Percentiles rank a stretch among this genome's conserved stretches.
These are phyloP conservation scores for Eristalis pertinax DNA, from an alignment of 2,888 invertebrate species.

Conservation along the genomic window DNA sequence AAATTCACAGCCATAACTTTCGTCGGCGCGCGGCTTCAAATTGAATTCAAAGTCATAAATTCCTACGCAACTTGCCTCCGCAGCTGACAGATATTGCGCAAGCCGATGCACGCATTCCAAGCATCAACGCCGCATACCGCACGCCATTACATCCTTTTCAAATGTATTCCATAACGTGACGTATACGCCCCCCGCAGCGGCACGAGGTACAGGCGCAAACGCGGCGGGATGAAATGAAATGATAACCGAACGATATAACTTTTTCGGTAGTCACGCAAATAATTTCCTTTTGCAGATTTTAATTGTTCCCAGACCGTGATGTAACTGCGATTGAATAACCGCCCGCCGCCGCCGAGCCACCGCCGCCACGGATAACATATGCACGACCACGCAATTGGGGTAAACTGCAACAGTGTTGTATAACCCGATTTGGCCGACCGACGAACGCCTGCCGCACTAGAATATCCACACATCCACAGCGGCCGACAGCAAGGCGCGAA, in stretches of 20 bases:
- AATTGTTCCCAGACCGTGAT: slow-evolving; percentile 48
- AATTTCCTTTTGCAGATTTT: slow-evolving; percentile 48
- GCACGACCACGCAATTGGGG: slow-evolving; percentile 49
- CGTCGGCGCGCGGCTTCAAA: not conserved
- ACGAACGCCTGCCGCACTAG: slow-evolving; percentile 15
- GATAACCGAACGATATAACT: slow-evolving; percentile 32
- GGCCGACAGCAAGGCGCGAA: not conserved
- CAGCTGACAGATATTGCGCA: not conserved
- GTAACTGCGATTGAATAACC: slow-evolving; percentile 53
- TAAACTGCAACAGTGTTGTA: slow-evolving; percentile 55
- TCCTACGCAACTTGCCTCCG: not conserved
- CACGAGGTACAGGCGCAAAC: not conserved
- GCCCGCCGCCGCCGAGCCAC: slow-evolving; percentile 16
- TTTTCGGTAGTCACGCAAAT: slow-evolving; percentile 68
- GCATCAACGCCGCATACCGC: not conserved
- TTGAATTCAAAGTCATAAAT: not conserved
- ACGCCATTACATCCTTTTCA: slow-evolving; percentile 13
- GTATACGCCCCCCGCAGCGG: not conserved
- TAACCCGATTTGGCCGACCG: slow-evolving; percentile 19
- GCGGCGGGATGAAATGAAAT: not conserved
- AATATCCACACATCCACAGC: slow-evolving; percentile 23
- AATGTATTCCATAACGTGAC: slow-evolving; percentile 45
- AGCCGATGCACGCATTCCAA: not conserved
- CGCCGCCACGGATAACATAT: slow-evolving; percentile 17
- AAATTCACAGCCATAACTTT: not conserved